Evolutionary conservation across 2,113 vertebrate species (phyloP).

Genomic region (Paedocypris sp.): DNA sequence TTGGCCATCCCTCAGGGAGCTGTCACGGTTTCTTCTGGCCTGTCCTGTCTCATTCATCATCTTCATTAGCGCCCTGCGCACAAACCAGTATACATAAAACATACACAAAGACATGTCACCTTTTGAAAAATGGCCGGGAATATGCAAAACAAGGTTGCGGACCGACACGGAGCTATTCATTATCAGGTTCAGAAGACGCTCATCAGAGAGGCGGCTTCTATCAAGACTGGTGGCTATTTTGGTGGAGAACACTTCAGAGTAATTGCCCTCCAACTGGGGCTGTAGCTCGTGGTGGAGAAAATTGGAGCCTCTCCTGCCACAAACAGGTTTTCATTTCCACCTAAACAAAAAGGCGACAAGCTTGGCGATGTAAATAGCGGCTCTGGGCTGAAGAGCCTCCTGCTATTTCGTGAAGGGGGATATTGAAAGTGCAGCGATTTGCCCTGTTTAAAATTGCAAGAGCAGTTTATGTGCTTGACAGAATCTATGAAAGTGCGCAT

Average conservation of each 20-base stretch:
- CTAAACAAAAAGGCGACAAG: slow-evolving; percentile 13
- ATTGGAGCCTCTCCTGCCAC: slow-evolving; percentile 3
- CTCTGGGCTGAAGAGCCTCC: background rate
- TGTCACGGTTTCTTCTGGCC: slow-evolving; percentile 20
- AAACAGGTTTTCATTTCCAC: slow-evolving; percentile 6
- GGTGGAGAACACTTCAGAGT: slow-evolving; percentile 18
- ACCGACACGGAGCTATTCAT: background rate
- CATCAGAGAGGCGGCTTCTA: slow-evolving; percentile 18
- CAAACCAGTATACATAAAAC: slow-evolving; percentile 33
- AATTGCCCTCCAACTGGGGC: slow-evolving; percentile 19
- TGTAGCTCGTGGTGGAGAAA: slow-evolving; percentile 15
- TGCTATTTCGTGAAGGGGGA: background rate
- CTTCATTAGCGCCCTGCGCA: slow-evolving; percentile 44
- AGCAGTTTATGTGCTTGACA: slow-evolving; percentile 7
- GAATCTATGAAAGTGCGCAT: slow-evolving; percentile 2
- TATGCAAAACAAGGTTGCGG: background rate
- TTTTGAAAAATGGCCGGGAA: background rate
- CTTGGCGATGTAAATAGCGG: slow-evolving; percentile 13
- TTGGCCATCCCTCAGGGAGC: slow-evolving; percentile 1
- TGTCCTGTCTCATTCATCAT: slow-evolving; percentile 48
- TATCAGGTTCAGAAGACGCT: slow-evolving; percentile 4
- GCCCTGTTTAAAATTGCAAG: slow-evolving; percentile 14
- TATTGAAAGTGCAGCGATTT: slow-evolving; percentile 19
- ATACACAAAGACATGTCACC: slow-evolving; percentile 29
- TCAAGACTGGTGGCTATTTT: slow-evolving; percentile 18